Evolutionary conservation across 2,797 vertebrate species (phyloP).

Genomic region (Hoplostethus atlanticus): DNA sequence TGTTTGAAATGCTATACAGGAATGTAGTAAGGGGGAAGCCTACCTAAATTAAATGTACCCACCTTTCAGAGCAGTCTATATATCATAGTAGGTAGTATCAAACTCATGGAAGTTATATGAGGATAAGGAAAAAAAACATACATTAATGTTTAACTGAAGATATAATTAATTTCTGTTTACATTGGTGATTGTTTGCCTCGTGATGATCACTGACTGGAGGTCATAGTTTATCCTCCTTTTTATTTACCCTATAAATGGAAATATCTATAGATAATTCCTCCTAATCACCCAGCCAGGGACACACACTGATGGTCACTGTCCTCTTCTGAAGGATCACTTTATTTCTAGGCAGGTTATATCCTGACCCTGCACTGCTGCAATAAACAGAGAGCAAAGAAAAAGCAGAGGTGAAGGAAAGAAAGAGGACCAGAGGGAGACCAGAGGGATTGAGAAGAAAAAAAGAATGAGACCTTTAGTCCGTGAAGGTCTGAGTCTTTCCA

Average conservation of each 20-base stretch:
- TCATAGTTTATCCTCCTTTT: no score
- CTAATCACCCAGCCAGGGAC: not conserved
- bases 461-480: constrained; percentile 71
- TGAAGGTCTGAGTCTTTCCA: constrained; percentile 60
- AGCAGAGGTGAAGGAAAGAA: constrained; percentile 51
- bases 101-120: no score
- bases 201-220: no score
- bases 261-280: no score
- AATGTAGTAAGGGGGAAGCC: not conserved
- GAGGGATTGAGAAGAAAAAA: constrained; percentile 38
- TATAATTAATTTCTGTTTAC: no score
- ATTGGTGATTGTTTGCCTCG: no score
- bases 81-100: no score
- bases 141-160: no score
- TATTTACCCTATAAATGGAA: no score
- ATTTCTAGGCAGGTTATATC: constrained; percentile 53
- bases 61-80: not conserved
- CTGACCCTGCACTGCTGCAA: constrained; percentile 47
- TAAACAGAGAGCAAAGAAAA: constrained; percentile 54
- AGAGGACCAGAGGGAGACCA: constrained; percentile 12
- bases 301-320: constrained; percentile 18
- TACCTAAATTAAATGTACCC: not conserved
- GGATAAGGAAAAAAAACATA: no score
- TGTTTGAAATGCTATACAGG: no score
- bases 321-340: constrained; percentile 54